Conservation (phyloP, 2,888 invertebrate genomes). For the Xestia sexstrigata region DNA sequence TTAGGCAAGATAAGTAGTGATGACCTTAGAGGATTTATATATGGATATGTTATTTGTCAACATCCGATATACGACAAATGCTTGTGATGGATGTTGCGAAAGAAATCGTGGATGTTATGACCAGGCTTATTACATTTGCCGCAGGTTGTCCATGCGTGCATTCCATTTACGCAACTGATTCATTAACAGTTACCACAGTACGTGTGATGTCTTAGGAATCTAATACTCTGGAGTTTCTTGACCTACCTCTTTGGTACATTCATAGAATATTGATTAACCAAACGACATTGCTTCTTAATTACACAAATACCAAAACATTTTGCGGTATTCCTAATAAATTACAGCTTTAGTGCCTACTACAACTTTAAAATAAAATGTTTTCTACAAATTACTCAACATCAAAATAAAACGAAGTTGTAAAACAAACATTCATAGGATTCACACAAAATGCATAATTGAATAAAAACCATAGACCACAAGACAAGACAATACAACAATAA, state of each 20-base stretch:
- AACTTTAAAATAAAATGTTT: neutral
- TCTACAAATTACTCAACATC: neutral
- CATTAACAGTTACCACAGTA: constrained; percentile 46
- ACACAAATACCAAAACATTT: no score
- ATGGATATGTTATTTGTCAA: constrained; percentile 58
- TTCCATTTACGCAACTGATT: constrained; percentile 65
- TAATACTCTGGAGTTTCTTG: constrained; percentile 28
- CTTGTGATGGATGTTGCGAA: constrained; percentile 65
- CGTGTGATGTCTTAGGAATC: constrained; percentile 32
- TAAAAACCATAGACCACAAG: constrained; percentile 10
- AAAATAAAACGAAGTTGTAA: neutral
- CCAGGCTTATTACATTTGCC: constrained; percentile 62
- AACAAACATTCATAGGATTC: neutral
- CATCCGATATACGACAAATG: constrained; percentile 59
- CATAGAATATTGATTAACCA: constrained; percentile 13
- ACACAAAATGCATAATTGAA: neutral
- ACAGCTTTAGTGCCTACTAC: neutral
- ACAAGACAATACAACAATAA: constrained; percentile 20
- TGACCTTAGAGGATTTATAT: constrained; percentile 46
- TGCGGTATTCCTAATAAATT: neutral
- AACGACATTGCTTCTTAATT: constrained; percentile 4
- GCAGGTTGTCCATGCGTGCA: constrained; percentile 65
- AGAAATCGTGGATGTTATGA: constrained; percentile 56
- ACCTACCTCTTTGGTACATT: constrained; percentile 8
- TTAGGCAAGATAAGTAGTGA: constrained; percentile 37